Evolutionary conservation across 2,113 vertebrate species (phyloP), one percentile per base, ranked within the genome.

Genomic region (Propithecus coquereli): DNA sequence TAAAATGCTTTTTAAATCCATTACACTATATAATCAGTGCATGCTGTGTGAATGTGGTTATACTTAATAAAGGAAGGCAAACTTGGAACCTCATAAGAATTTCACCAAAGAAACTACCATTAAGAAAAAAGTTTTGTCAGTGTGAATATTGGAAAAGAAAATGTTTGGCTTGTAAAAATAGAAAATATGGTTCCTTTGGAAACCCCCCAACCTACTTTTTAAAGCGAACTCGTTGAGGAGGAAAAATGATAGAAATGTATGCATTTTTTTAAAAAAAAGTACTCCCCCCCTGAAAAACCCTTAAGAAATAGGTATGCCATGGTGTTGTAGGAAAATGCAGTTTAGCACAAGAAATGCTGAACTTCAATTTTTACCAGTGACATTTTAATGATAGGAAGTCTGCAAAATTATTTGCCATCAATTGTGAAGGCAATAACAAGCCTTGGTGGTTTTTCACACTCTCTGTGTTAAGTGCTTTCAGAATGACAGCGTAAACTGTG

Each of bases 401-500:
- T 99, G 98, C 98, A 98, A 98, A 99, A 99, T 99, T 99, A 99
- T 99, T 99, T 99, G 98, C 99, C 98, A 99, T 99, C 98, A 99
- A 98, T 99, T 99, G 99, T 99, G 98, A 99, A 99, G 98, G 98
- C 99, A 99, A 99, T 99, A 99, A 99, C 98, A 99, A 99, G 98
- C 98, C 98, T 99, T 99, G 98, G 98, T 99, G 98, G 99, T 99
- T 99, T 99, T 99, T 99, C 98, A 99, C 98, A 99, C 99, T 98
- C 98, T 99, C 99, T 98, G 98, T 99, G 99, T 99, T 99, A 98
- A 99, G 99, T 99, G 99, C 99, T 99, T 99, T 99, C 98, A 99
- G 98, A 99, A 99, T 99, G 99, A 99, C 99, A 99, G 99, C 98
- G 97, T 99, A 99, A 99, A 99, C 99, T 99, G 98, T 99, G 98